Evolutionary conservation across 92 coral and sea anemone genomes (phyloP), one percentile per base, ranked within the genome.

Genomic region (Bergia sp.): DNA sequence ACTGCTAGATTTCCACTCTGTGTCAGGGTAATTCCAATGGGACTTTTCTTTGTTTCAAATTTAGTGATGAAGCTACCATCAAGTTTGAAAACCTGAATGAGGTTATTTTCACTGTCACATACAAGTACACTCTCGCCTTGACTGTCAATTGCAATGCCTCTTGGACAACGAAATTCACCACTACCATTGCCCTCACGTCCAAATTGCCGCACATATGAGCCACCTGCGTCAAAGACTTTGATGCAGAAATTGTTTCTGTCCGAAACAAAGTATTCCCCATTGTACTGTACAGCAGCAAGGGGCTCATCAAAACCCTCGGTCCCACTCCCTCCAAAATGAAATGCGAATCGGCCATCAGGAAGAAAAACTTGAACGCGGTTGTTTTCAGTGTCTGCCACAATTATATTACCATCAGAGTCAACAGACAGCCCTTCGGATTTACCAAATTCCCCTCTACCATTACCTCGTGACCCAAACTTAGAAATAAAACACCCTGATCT

Each of bases 291-390:
- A 21, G 96, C 90, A 42, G 90, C 80, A 20, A 95, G 73, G 4
- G 98, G 98, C n/a, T 88, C 89, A 79, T 93, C 95, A 93, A 95
- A 95, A 0, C 98, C 96, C 42, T 95, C 98, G 0, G 98, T 88
- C 29, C 98, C 98, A 77, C 72, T 77, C 65, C 88, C 94, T 39
- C 98, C 98, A 92, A 92, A 95, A 13, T 93, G 92, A 61, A 88
- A 90, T 84, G 92, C 90, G 81, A 95, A 93, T 73, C 88, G 88
- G 21, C 96, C 96, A 83, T 92, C 96, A 29, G 88, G 86, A 73
- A 75, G 85, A 87, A 95, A 95, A 29, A 95, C 93, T 89, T 95
- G 98, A n/a, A 95, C 95, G 18, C 98, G 91, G 72, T 94, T 93
- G 80, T 95, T 93, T 73, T 94, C 96, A 10, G 96, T 88, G 80